Percentiles rank a stretch among this genome's conserved stretches.
These are phyloP conservation scores for Porphyrio hochstetteri DNA, from an alignment of 2,113 vertebrate genomes.

Conservation along the genomic window DNA sequence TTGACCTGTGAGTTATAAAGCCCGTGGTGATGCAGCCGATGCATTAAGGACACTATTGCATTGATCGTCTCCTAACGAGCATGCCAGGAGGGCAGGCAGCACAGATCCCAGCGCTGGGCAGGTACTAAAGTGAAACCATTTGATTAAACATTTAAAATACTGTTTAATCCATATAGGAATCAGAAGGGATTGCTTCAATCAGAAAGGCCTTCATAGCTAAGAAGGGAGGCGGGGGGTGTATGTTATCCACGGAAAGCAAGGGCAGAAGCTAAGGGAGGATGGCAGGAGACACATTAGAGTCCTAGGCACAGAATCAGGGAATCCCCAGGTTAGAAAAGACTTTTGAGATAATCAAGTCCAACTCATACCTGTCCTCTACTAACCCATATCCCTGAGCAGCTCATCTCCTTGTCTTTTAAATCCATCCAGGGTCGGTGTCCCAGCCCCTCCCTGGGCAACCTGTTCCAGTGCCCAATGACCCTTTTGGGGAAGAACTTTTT, in stretches of 20 bases:
- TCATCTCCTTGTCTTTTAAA: no score
- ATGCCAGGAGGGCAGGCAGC: not conserved
- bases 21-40: not conserved
- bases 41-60: slow-evolving; percentile 28
- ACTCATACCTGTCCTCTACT: no score
- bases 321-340: no score
- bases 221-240: not conserved
- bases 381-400: no score
- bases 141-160: not conserved
- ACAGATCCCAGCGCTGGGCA: not conserved
- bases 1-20: slow-evolving; percentile 10
- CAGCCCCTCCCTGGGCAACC: no score
- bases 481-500: no score
- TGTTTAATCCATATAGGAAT: not conserved
- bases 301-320: not conserved
- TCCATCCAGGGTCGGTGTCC: no score
- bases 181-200: not conserved
- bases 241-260: not conserved
- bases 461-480: no score
- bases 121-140: not conserved
- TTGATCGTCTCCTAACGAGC: not conserved
- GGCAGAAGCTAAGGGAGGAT: not conserved
- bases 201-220: not conserved
- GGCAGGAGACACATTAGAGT: not conserved
- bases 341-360: no score